A percentile compares a stretch with the other conserved stretches of the same genome.
Conservation (phyloP, 2,888 invertebrate species). For the Tipula lateralis region DNA sequence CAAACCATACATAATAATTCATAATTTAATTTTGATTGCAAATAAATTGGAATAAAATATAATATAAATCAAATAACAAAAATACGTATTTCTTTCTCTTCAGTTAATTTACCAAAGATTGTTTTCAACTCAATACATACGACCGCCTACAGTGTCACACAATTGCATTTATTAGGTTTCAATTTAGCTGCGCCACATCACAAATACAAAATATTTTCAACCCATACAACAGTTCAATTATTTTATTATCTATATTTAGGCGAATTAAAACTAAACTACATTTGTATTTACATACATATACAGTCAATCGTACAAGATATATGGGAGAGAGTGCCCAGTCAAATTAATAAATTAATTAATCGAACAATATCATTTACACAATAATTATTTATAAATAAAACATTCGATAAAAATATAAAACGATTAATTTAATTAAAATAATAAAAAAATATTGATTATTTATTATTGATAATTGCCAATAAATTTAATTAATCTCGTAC, state of each 20-base stretch:
- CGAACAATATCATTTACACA: not conserved
- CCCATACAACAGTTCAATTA: not conserved
- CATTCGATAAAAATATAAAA: not conserved
- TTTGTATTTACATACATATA: not conserved
- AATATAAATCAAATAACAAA: not conserved
- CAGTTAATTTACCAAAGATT: not conserved
- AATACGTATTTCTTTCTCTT: no score
- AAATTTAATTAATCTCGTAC: not conserved
- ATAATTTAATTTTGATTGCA: not conserved
- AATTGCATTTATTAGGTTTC: conserved; percentile 11
- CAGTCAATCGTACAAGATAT: no score
- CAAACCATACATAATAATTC: not conserved
- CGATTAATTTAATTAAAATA: not conserved
- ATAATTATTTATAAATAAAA: not conserved
- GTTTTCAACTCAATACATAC: not conserved
- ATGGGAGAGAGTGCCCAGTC: not conserved
- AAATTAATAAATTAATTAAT: not conserved
- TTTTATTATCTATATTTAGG: not conserved
- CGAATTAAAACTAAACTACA: not conserved
- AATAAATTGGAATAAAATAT: not conserved
- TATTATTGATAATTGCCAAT: not conserved
- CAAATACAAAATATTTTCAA: not conserved
- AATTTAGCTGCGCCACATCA: not conserved
- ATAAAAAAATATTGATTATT: not conserved
- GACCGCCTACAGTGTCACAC: not conserved